Conservation (phyloP, 2,888 invertebrate species). For the Coenonympha arcania region DNA sequence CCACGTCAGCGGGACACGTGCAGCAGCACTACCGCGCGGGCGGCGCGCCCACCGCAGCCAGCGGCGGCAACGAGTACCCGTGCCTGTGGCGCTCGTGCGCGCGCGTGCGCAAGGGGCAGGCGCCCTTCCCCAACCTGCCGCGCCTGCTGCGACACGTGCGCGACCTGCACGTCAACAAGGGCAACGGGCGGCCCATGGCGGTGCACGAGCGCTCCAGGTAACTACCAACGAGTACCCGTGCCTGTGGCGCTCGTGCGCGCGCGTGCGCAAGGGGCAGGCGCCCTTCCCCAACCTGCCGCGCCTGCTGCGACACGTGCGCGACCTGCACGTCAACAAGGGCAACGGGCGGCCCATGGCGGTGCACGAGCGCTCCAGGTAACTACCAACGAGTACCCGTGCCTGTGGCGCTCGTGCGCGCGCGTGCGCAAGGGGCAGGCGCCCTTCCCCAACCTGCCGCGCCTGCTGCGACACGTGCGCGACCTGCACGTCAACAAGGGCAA, state of each 20-base stretch:
- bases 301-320: conserved; percentile 90
- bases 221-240: conserved; percentile 86
- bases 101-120: conserved; percentile 83
- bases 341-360: conserved; percentile 82
- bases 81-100: conserved; percentile 87
- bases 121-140: conserved; percentile 91
- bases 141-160: conserved; percentile 91
- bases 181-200: conserved; percentile 82
- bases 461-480: conserved; percentile 92
- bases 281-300: conserved; percentile 86
- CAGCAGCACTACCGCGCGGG: conserved; percentile 54
- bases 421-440: conserved; percentile 86
- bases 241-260: conserved; percentile 88
- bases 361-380: conserved; percentile 81
- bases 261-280: conserved; percentile 78
- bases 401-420: conserved; percentile 87
- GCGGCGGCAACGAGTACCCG: too few relatives aligned
- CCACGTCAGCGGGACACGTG: conserved; percentile 60
- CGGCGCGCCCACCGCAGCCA: conserved; percentile 4
- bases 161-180: conserved; percentile 92
- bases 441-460: conserved; percentile 88
- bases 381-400: too few relatives aligned
- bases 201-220: conserved; percentile 84
- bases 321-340: conserved; percentile 91
- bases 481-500: conserved; percentile 91